Conservation (phyloP, 2,113 vertebrate genomes). For the Carettochelys insculpta region DNA sequence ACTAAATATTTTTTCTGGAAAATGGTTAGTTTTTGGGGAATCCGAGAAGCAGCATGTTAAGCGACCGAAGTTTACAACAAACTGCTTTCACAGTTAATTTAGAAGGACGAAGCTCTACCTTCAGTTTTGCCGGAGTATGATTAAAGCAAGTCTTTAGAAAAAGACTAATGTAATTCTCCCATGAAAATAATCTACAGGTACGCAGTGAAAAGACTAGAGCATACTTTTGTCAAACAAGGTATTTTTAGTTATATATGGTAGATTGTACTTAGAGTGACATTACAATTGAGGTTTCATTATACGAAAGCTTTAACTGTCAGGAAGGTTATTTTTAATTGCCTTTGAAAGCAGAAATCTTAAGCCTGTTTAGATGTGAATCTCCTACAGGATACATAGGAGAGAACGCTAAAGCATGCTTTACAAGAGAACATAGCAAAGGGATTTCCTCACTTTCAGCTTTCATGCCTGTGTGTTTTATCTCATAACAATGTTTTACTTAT, state of each 20-base stretch:
- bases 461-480: not conserved
- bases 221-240: not conserved
- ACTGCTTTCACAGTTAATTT: not conserved
- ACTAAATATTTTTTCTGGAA: not conserved
- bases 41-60: not conserved
- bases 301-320: not conserved
- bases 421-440: not conserved
- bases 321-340: not conserved
- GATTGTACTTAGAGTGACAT: not conserved
- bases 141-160: not conserved
- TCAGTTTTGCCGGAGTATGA: not conserved
- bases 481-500: not conserved
- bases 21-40: not conserved
- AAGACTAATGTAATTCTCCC: not conserved
- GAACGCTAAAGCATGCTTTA: not conserved
- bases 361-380: not conserved
- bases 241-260: not conserved
- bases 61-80: not conserved
- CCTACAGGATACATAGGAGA: not conserved
- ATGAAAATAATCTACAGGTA: not conserved
- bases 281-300: not conserved
- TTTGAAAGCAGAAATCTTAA: not conserved
- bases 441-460: not conserved
- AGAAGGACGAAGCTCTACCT: not conserved
- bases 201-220: not conserved